Evolutionary conservation across 2,888 invertebrate species (phyloP).

Genomic region (Enchytraeus crypticus): DNA sequence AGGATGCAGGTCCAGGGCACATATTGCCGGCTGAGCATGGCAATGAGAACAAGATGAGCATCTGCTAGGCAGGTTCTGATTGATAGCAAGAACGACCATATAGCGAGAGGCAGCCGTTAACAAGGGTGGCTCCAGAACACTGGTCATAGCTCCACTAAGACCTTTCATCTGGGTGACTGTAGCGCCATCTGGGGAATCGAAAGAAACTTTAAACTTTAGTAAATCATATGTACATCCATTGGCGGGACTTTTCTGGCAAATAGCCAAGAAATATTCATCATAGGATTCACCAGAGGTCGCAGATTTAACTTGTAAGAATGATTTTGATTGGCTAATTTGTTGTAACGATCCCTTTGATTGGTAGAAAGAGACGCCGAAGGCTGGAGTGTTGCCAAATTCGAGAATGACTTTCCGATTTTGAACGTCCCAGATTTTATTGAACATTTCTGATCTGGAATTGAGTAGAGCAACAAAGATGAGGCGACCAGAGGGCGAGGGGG

Average conservation of each 20-base stretch:
- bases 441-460: conserved; percentile 30
- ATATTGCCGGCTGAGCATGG: too few species aligned
- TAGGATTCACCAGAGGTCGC: too few species aligned
- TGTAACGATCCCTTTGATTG: too few species aligned
- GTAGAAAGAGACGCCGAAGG: conserved; percentile 35
- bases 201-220: too few species aligned
- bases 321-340: too few species aligned
- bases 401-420: conserved; percentile 34
- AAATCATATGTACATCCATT: too few species aligned
- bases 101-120: conserved; percentile 39
- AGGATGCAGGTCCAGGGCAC: too few species aligned
- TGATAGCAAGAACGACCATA: conserved; percentile 33
- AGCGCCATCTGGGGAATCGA: too few species aligned
- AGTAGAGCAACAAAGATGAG: conserved; percentile 37
- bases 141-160: too few species aligned
- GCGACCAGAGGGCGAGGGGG: conserved; percentile 35
- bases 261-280: conserved; percentile 32
- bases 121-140: conserved; percentile 36
- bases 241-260: conserved; percentile 31
- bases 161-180: too few species aligned
- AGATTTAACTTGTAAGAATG: too few species aligned
- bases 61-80: conserved; percentile 35
- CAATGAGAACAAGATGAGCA: too few species aligned
- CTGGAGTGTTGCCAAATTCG: conserved; percentile 40
- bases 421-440: conserved; percentile 44